Evolutionary conservation across 1,140 invertebrate species (phyloP).

Genomic region (Centruroides sculpturatus): DNA sequence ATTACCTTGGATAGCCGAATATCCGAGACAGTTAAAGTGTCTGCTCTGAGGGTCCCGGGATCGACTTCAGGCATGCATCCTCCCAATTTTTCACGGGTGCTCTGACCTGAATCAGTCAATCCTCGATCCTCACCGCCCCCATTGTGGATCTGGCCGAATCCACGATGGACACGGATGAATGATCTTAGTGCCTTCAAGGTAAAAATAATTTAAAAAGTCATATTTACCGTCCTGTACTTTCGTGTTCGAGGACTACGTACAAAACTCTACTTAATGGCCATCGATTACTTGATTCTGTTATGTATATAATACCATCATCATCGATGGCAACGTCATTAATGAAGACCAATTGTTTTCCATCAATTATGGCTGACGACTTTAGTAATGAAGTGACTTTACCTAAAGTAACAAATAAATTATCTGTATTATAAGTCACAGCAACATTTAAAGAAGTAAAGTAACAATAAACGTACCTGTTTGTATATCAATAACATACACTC

Average conservation of each 20-base stretch:
- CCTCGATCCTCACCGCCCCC: too few species aligned
- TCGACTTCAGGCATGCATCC: too few species aligned
- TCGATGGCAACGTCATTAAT: slow-evolving; percentile 43
- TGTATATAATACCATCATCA: slow-evolving; percentile 58
- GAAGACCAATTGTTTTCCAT: slow-evolving; percentile 23
- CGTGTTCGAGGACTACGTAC: slow-evolving; percentile 42
- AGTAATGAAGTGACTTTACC: slow-evolving; percentile 25
- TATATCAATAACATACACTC: slow-evolving; percentile 61
- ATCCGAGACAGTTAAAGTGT: too few species aligned
- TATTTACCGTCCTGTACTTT: slow-evolving; percentile 48
- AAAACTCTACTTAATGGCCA: slow-evolving; percentile 46
- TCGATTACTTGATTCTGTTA: slow-evolving; percentile 52
- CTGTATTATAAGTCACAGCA: too few species aligned
- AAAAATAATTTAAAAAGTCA: not conserved
- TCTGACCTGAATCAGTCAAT: too few species aligned
- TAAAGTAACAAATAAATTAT: slow-evolving; percentile 11
- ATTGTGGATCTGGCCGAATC: too few species aligned
- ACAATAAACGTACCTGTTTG: slow-evolving; percentile 37
- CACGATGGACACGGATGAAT: too few species aligned
- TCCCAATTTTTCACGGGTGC: too few species aligned
- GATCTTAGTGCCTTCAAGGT: not conserved
- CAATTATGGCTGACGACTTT: slow-evolving; percentile 21
- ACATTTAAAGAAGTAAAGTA: too few species aligned
- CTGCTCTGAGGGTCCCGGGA: too few species aligned
- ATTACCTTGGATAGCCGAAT: too few species aligned